Percentiles rank a stretch among this genome's conserved stretches.
phyloP scores from a whole-genome alignment of 2,797 vertebrate species.

The Siniperca obscura region DNA sequence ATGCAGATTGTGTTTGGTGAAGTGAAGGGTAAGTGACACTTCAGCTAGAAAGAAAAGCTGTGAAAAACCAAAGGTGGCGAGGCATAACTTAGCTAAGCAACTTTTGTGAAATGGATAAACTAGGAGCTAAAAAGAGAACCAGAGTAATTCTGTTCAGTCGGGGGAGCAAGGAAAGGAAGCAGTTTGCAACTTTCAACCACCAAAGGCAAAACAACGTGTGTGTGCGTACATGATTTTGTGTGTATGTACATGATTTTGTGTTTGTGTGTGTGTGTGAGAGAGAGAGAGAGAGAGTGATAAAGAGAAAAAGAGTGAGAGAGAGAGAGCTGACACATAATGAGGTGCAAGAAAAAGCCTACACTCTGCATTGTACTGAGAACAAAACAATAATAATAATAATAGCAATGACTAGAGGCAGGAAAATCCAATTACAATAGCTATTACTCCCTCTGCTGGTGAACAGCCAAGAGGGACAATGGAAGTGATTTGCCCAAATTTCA shows the following conservation, averaged over 20 bases:
- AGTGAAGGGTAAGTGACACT: slow-evolving; percentile 47
- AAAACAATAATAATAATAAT: slow-evolving; percentile 60
- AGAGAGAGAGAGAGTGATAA: background rate
- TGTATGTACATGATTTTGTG: no score
- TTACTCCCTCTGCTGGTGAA: slow-evolving; percentile 71
- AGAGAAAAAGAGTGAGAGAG: background rate
- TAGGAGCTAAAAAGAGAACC: slow-evolving; percentile 52
- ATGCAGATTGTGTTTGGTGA: slow-evolving; percentile 26
- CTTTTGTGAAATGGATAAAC: slow-evolving; percentile 54
- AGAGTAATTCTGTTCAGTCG: slow-evolving; percentile 35
- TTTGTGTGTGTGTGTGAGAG: background rate
- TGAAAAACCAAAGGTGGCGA: slow-evolving; percentile 49
- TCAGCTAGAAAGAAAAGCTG: slow-evolving; percentile 56
- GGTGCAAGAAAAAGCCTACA: slow-evolving; percentile 65
- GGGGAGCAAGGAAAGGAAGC: background rate
- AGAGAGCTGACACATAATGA: slow-evolving; percentile 61
- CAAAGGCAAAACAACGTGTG: slow-evolving; percentile 14
- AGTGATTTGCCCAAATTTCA: slow-evolving; percentile 51
- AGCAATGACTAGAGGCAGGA: slow-evolving; percentile 51
- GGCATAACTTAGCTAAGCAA: slow-evolving; percentile 55
- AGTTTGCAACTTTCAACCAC: slow-evolving; percentile 48
- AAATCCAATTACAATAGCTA: slow-evolving; percentile 69
- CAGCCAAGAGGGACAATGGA: slow-evolving; percentile 58
- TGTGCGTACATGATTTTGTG: slow-evolving; percentile 5
- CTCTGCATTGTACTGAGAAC: slow-evolving; percentile 65